These are phyloP conservation scores for Lissocephala sabroskyi DNA, from an alignment of 2,888 invertebrate genomes.

Conservation along the genomic window DNA sequence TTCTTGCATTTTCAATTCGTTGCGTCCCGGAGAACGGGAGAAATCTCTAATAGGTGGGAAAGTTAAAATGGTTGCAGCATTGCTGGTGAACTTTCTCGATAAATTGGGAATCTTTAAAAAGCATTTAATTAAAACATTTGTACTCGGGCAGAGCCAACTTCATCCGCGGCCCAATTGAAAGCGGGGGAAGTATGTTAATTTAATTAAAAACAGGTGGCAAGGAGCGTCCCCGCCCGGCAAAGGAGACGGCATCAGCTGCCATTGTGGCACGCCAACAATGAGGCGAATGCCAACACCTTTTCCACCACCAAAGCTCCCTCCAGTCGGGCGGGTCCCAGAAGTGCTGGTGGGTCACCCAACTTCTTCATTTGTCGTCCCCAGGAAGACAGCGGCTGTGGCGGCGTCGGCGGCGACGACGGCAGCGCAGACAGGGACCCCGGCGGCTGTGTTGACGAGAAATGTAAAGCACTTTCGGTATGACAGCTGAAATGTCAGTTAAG, in stretches of 20 bases:
- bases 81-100: background rate
- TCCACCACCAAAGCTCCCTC: background rate
- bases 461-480: conserved; percentile 62
- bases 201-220: conserved; percentile 29
- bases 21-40: no score
- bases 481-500: conserved; percentile 63
- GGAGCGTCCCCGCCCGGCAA: conserved; percentile 16
- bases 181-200: conserved; percentile 45
- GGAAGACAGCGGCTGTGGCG: no score
- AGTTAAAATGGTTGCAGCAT: background rate
- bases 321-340: conserved; percentile 1
- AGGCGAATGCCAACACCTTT: conserved; percentile 6
- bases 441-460: conserved; percentile 47
- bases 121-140: conserved; percentile 13
- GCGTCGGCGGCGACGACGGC: background rate
- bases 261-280: conserved; percentile 56
- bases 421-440: no score
- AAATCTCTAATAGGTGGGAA: no score
- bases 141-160: background rate
- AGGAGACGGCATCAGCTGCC: conserved; percentile 38
- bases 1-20: no score
- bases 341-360: conserved; percentile 13
- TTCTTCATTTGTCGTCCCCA: background rate
- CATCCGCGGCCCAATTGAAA: no score
- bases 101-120: conserved; percentile 10